Percentiles rank a stretch among this genome's conserved stretches.
Evolutionary conservation across 2,113 vertebrate genomes (phyloP).

Genomic region (Platichthys flesus): DNA sequence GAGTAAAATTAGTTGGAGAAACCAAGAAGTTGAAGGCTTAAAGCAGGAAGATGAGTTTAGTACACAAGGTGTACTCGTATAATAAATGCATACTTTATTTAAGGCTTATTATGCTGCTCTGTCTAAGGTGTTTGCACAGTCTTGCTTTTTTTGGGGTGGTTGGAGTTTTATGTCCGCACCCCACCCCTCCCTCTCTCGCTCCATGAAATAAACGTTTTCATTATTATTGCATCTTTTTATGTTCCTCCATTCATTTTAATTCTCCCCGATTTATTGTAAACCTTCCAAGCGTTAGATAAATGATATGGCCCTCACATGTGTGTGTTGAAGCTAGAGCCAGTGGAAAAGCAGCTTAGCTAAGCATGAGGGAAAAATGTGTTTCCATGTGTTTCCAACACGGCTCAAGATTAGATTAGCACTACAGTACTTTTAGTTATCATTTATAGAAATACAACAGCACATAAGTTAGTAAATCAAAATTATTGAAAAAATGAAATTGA

Average conservation of each 20-base stretch:
- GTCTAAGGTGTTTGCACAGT: too few species aligned
- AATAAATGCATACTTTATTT: neutral
- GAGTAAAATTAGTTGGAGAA: neutral
- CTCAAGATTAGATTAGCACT: neutral
- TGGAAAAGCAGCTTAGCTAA: neutral
- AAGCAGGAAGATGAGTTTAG: neutral
- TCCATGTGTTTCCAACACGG: neutral
- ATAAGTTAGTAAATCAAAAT: too few species aligned
- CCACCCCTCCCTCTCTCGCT: neutral
- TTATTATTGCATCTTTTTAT: neutral
- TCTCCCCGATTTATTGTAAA: neutral
- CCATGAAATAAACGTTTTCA: neutral
- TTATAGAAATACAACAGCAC: neutral
- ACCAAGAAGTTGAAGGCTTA: neutral
- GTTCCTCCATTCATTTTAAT: neutral
- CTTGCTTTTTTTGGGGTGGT: neutral
- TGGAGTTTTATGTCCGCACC: neutral
- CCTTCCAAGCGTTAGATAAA: neutral
- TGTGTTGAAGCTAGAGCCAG: neutral
- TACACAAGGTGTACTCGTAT: neutral
- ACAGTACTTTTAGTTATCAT: neutral
- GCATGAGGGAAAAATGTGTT: neutral
- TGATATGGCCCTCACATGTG: neutral
- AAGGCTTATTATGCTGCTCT: neutral
- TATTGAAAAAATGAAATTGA: too few species aligned